A percentile compares a stretch with the other conserved stretches of the same genome.
Evolutionary conservation across 64 coral and sea anemone genomes (phyloP).

Genomic region (Acropora tenuis): DNA sequence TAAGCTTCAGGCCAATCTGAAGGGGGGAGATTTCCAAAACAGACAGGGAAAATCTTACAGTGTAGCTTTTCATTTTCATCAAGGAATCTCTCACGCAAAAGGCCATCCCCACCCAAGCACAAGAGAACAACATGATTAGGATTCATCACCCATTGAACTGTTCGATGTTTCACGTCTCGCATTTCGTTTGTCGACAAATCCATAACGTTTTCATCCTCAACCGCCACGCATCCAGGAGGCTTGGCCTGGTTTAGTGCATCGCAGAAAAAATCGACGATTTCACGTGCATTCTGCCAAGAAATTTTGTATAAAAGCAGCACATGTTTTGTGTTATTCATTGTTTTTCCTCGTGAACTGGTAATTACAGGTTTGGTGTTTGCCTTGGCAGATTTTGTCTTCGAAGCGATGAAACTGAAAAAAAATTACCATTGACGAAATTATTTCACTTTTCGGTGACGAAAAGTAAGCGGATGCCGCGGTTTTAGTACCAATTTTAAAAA

Average conservation of each 20-base stretch:
- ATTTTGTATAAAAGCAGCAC: conserved; percentile 9
- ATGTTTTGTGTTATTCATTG: neutral
- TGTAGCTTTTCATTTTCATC: neutral
- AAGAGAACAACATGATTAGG: neutral
- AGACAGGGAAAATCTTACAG: neutral
- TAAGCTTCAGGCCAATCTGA: conserved; percentile 17
- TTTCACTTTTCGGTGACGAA: neutral
- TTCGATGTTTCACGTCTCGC: neutral
- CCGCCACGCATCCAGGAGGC: conserved; percentile 13
- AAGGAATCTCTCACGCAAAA: neutral
- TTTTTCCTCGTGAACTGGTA: neutral
- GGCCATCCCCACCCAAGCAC: neutral
- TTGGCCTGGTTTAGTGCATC: conserved; percentile 25
- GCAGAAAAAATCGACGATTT: conserved; percentile 1
- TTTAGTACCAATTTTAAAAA: neutral
- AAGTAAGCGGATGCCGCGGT: neutral
- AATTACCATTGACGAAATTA: neutral
- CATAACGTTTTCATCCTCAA: neutral
- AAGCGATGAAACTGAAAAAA: neutral
- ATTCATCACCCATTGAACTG: neutral
- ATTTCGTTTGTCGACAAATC: neutral
- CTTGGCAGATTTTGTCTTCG: neutral
- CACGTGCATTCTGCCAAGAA: neutral
- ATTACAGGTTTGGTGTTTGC: neutral
- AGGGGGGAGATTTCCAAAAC: neutral